Base-by-base conservation (phyloP, 2,888 invertebrate genomes). In the Argynnis bischoffii region DNA sequence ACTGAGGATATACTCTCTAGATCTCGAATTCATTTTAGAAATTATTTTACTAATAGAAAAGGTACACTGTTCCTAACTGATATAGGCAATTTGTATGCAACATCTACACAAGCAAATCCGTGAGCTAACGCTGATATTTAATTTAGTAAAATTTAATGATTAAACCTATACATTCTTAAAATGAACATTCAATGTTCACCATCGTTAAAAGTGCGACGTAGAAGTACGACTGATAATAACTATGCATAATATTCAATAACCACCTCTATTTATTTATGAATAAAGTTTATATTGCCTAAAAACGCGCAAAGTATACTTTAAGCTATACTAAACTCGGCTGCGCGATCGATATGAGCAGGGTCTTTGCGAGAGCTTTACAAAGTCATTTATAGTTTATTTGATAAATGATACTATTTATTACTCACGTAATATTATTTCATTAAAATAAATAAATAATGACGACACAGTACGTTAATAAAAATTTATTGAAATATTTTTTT, bases 301-400 rank as follows among this genome's bases (percentile, higher is more conserved):
- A 46, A 56, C 60, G 55, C 59, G 14, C 4, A 16, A 61, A 31
- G n/a, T 64, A 71, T 71, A 69, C 64, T 69, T 64, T 51, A 61
- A 64, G 68, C 54, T 55, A 70, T 68, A 70, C 57, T 60, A 64
- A 64, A 53, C 59, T 64, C n/a, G 63, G 63, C 5, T 66, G 66
- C 64, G 51, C 71, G 69, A 69, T 71, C 71, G 71, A 71, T 71
- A 69, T 65, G 69, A 69, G 69, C 71, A 67, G 65, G 63, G 63
- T 47, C 63, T 26, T 35, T 47, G 57, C 54, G 6, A 46, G 60
- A 53, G 63, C 55, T 64, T 66, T 69, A 46, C 57, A 47, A 16
- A 57, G 31, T 67, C 56, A 21, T 57, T 63, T 67, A 57, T 63
- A 57, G 50, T 67, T 57, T 35, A 55, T 63, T 26, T 57, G 50